Conservation (phyloP, 2,797 vertebrate genomes). For the Columba guinea region DNA sequence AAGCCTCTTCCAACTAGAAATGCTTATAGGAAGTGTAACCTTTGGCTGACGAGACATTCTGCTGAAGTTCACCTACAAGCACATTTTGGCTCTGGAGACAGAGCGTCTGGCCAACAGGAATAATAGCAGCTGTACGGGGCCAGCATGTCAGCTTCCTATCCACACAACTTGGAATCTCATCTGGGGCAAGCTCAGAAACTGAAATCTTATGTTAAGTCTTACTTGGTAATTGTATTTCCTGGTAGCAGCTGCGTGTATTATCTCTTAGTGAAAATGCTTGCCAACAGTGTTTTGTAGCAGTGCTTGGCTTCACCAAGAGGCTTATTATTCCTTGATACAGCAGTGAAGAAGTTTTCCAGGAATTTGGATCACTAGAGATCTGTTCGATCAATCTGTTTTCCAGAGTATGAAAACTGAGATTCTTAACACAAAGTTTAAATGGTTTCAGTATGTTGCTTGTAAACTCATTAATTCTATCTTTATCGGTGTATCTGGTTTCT, state of each 20-base stretch:
- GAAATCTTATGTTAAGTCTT: slow-evolving; percentile 15
- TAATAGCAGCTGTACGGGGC: neutral
- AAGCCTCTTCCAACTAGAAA: neutral
- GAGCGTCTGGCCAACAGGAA: slow-evolving; percentile 50
- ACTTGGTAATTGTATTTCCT: slow-evolving; percentile 29
- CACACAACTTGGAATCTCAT: slow-evolving; percentile 10
- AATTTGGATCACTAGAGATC: neutral
- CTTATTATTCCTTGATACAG: neutral
- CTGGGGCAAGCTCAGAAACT: neutral
- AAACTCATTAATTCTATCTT: slow-evolving; percentile 46
- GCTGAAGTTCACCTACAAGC: slow-evolving; percentile 48
- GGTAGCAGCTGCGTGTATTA: slow-evolving; percentile 31
- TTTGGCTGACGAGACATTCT: slow-evolving; percentile 43
- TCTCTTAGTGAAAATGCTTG: slow-evolving; percentile 21
- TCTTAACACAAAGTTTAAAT: slow-evolving; percentile 6
- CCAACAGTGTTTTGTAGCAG: neutral
- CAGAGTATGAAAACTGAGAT: slow-evolving; percentile 43
- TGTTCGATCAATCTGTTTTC: slow-evolving; percentile 18
- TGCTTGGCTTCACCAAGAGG: neutral
- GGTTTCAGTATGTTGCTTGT: slow-evolving; percentile 13
- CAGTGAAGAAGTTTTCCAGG: slow-evolving; percentile 32
- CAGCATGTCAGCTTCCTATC: slow-evolving; percentile 42
- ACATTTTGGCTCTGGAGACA: slow-evolving; percentile 56
- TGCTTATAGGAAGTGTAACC: slow-evolving; percentile 51
- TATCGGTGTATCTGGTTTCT: slow-evolving; percentile 51